Conservation (phyloP, 2,113 vertebrate genomes). For the Malurus melanocephalus region DNA sequence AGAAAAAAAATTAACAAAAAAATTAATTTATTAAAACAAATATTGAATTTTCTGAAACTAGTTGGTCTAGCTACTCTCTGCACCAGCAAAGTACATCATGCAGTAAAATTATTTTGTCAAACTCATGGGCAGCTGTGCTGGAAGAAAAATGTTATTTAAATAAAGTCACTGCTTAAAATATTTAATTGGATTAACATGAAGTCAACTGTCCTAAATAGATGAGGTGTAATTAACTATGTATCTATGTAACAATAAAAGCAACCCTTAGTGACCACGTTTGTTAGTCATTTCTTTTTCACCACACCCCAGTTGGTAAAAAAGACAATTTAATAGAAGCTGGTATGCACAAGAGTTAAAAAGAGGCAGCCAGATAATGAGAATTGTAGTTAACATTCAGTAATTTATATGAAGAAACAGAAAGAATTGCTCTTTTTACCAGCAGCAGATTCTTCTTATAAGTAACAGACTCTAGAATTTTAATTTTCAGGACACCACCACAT, state of each 20-base stretch:
- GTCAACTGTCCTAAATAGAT: background rate
- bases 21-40: background rate
- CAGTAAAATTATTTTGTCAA: background rate
- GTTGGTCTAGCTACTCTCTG: background rate
- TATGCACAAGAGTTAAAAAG: background rate
- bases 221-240: background rate
- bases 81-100: background rate
- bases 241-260: slow-evolving; percentile 24
- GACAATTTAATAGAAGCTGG: background rate
- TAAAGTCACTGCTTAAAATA: slow-evolving; percentile 6
- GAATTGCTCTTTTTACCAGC: background rate
- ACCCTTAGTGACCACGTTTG: background rate
- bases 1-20: background rate
- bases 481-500: background rate
- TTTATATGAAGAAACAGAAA: slow-evolving; percentile 5
- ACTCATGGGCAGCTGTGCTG: background rate
- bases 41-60: background rate
- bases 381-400: background rate
- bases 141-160: slow-evolving; percentile 17
- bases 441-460: background rate
- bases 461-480: slow-evolving; percentile 16
- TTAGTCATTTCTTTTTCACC: background rate
- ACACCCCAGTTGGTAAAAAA: background rate
- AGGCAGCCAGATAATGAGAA: background rate
- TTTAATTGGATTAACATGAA: slow-evolving; percentile 20